A percentile compares a stretch with the other conserved stretches of the same genome.
Evolutionary conservation across 2,113 vertebrate species (phyloP).

Genomic region (Morone chrysops): DNA sequence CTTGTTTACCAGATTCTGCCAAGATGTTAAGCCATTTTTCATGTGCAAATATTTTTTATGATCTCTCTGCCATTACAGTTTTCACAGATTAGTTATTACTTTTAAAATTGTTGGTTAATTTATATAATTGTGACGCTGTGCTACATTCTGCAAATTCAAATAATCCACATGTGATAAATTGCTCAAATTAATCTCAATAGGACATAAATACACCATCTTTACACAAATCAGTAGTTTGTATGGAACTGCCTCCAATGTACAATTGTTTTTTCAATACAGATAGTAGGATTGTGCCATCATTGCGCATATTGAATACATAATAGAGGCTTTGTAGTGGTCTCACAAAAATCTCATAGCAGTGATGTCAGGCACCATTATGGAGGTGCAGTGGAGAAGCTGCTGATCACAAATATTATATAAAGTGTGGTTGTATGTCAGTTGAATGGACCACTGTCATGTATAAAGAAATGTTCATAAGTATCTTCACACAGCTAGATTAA

Average conservation of each 20-base stretch:
- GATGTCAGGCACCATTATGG: neutral
- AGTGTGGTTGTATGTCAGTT: constrained; percentile 26
- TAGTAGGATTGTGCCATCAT: neutral
- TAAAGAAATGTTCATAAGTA: constrained; percentile 5
- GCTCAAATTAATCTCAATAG: neutral
- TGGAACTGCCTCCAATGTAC: neutral
- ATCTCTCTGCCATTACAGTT: neutral
- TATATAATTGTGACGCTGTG: neutral
- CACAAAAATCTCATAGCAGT: constrained; percentile 13
- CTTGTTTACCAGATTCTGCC: neutral
- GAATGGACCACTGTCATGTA: constrained; percentile 21
- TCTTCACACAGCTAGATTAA: constrained; percentile 11
- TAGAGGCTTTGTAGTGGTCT: constrained; percentile 25
- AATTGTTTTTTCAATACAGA: constrained; percentile 4
- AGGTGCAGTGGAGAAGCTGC: neutral
- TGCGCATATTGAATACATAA: constrained; percentile 22
- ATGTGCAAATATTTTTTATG: neutral
- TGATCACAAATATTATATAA: constrained; percentile 31
- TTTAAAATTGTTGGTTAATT: neutral
- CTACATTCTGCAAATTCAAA: neutral
- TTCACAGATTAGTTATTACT: neutral
- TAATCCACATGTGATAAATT: too few relatives aligned
- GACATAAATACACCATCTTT: neutral
- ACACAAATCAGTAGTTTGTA: neutral
- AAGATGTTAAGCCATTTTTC: neutral